Percentiles rank a stretch among this genome's conserved stretches.
These are phyloP conservation scores for Xylocopa sonorina DNA, from an alignment of 1,140 invertebrate species.

Conservation along the genomic window DNA sequence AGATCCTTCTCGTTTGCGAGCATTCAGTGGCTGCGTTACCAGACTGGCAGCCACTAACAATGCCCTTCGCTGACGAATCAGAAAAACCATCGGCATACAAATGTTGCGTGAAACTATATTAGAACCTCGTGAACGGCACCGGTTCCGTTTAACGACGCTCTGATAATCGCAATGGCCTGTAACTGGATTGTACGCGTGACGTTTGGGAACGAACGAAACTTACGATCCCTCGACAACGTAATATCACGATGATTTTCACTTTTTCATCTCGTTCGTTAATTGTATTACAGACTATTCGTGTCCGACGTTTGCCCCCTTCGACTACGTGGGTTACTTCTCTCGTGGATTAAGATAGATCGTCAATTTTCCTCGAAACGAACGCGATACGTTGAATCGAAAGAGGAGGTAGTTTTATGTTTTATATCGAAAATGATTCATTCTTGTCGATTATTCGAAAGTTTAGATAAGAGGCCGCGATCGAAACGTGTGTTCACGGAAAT, in stretches of 20 bases:
- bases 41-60: slow-evolving; percentile 6
- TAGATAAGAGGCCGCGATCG: slow-evolving; percentile 5
- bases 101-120: slow-evolving; percentile 41
- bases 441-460: background rate
- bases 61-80: slow-evolving; percentile 24
- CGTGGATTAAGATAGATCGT: no score
- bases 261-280: background rate
- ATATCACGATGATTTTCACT: background rate
- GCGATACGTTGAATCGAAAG: no score
- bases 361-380: no score
- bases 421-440: background rate
- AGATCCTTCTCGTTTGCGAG: slow-evolving; percentile 53
- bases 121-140: slow-evolving; percentile 16
- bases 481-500: slow-evolving; percentile 3
- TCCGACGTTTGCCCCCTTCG: no score
- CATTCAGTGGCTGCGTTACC: slow-evolving; percentile 40
- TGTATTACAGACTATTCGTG: background rate
- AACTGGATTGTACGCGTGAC: background rate
- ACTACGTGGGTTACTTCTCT: no score
- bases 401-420: background rate
- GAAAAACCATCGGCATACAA: slow-evolving; percentile 1
- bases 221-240: background rate
- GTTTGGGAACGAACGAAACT: no score
- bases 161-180: background rate
- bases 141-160: background rate